Evolutionary conservation across 1,140 invertebrate species (phyloP).

Genomic region (Diploscapter pachys): DNA sequence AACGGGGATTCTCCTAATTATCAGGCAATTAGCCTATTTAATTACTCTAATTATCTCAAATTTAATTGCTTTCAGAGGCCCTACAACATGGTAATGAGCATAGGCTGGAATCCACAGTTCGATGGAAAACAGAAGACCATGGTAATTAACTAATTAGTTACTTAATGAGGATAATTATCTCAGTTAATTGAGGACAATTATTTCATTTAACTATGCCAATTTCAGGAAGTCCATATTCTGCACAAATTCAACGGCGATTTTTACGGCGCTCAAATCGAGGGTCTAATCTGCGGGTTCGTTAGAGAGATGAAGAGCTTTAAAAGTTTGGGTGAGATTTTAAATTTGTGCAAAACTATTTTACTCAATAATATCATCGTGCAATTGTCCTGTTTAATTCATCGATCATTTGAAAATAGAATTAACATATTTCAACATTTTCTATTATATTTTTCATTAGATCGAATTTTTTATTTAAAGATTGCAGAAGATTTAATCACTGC

Average conservation of each 20-base stretch:
- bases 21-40: not conserved
- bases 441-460: not conserved
- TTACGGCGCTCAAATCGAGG: slow-evolving; percentile 76
- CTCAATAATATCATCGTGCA: slow-evolving; percentile 67
- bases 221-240: slow-evolving; percentile 78
- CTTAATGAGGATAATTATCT: slow-evolving; percentile 2
- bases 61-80: slow-evolving; percentile 66
- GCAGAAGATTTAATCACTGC: too few species aligned
- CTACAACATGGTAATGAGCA: slow-evolving; percentile 88
- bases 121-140: slow-evolving; percentile 86
- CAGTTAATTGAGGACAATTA: too few species aligned
- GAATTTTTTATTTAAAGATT: not conserved
- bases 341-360: slow-evolving; percentile 6
- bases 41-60: slow-evolving; percentile 3
- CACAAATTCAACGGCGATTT: slow-evolving; percentile 80
- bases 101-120: slow-evolving; percentile 94
- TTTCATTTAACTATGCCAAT: not conserved
- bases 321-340: slow-evolving; percentile 32
- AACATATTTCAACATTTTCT: not conserved
- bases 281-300: slow-evolving; percentile 77
- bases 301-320: slow-evolving; percentile 60
- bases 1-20: slow-evolving; percentile 55
- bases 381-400: not conserved
- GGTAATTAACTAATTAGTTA: slow-evolving; percentile 64
- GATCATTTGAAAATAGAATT: not conserved